A percentile compares a stretch with the other conserved stretches of the same genome.
These are phyloP conservation scores for Helicoverpa zea DNA, from an alignment of 1,140 invertebrate species.

Conservation along the genomic window DNA sequence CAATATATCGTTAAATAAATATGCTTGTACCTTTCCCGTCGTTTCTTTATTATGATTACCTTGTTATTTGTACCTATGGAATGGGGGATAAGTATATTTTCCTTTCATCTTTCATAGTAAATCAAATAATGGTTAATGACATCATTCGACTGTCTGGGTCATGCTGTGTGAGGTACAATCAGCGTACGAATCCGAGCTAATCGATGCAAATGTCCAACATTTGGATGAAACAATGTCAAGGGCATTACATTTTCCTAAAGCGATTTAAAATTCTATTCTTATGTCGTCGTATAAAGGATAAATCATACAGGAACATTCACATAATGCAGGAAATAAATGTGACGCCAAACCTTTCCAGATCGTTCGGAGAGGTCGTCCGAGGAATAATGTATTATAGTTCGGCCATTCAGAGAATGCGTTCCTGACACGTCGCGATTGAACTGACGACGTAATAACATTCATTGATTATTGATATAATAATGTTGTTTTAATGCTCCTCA, in stretches of 20 bases:
- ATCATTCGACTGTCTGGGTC: constrained; percentile 4
- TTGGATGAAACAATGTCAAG: neutral
- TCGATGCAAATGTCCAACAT: neutral
- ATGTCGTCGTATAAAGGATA: constrained; percentile 33
- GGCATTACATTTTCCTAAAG: neutral
- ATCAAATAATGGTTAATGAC: neutral
- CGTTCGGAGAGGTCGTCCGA: constrained; percentile 50
- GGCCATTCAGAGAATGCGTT: no score
- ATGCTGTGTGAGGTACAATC: neutral
- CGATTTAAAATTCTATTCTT: constrained; percentile 23
- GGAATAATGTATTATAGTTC: constrained; percentile 57
- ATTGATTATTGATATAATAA: no score
- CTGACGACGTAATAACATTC: no score
- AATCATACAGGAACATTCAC: constrained; percentile 45
- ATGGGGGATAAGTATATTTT: neutral
- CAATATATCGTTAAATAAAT: no score
- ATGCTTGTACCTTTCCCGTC: no score
- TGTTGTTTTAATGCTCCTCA: no score
- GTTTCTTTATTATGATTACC: no score
- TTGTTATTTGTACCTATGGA: no score
- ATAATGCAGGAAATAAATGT: constrained; percentile 50
- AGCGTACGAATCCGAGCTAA: neutral
- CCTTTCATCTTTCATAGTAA: neutral
- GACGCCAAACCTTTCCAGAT: constrained; percentile 51
- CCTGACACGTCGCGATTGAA: no score